A percentile compares a stretch with the other conserved stretches of the same genome.
Evolutionary conservation across 2,797 vertebrate genomes (phyloP).

Genomic region (Sebastes glaucus): DNA sequence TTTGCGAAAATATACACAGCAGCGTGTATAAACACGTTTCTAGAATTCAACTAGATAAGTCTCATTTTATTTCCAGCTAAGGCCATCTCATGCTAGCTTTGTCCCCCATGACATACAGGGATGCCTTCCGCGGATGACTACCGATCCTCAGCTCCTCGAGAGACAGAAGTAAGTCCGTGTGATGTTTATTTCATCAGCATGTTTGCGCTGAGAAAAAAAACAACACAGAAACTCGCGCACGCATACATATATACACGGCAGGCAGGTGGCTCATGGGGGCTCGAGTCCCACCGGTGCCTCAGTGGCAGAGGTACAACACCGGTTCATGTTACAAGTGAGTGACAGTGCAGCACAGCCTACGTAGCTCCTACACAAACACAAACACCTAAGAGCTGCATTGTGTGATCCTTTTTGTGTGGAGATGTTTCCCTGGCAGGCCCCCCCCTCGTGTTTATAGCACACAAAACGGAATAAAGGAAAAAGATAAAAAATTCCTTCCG

Average conservation of each 20-base stretch:
- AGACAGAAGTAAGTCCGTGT: conserved; percentile 47
- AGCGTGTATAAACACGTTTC: background rate
- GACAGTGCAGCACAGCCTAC: conserved; percentile 51
- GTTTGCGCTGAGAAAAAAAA: conserved; percentile 28
- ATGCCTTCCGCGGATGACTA: conserved; percentile 55
- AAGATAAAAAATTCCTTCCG: conserved; percentile 45
- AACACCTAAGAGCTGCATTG: conserved; percentile 6
- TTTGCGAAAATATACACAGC: background rate
- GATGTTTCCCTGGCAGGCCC: conserved; percentile 22
- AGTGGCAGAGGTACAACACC: conserved; percentile 61
- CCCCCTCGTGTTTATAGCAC: conserved; percentile 41
- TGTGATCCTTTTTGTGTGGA: conserved; percentile 48
- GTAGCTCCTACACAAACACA: background rate
- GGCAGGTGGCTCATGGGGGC: conserved; percentile 67
- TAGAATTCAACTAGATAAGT: background rate
- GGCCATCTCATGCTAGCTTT: conserved; percentile 57
- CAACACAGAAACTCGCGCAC: conserved; percentile 20
- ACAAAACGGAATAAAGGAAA: conserved; percentile 45
- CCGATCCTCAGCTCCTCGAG: conserved; percentile 41
- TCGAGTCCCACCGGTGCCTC: conserved; percentile 52
- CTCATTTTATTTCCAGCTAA: conserved; percentile 21
- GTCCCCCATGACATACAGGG: conserved; percentile 57
- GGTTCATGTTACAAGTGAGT: conserved; percentile 71
- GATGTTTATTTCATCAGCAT: conserved; percentile 76
- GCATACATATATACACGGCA: conserved; percentile 1